phyloP scores from a whole-genome alignment of 2,113 vertebrate genomes.

The Chloebia gouldiae region DNA sequence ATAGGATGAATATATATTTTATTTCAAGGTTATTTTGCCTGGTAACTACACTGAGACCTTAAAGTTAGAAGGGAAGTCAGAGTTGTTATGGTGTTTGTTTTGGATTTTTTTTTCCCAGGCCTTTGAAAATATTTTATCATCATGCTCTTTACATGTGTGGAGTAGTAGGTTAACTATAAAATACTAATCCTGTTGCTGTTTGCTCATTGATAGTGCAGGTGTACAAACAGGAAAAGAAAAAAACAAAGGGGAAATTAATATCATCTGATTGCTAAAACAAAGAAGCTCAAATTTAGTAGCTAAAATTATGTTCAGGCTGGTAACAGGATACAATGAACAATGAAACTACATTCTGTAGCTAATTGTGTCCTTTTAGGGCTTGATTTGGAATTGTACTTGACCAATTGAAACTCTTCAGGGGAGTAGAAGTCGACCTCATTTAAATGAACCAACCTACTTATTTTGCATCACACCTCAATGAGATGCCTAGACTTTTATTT shows the following conservation, averaged over 20 bases:
- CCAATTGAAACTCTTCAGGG: not conserved
- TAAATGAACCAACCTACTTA: not conserved
- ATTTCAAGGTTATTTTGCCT: not conserved
- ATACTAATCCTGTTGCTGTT: not conserved
- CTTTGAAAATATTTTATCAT: not conserved
- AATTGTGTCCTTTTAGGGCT: constrained; percentile 46
- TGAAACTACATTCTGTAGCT: not conserved
- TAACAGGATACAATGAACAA: constrained; percentile 53
- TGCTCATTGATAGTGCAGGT: constrained; percentile 38
- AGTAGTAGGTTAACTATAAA: not conserved
- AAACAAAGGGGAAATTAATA: constrained; percentile 47
- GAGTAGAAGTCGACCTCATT: not conserved
- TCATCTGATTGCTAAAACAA: constrained; percentile 8
- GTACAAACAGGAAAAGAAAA: constrained; percentile 57
- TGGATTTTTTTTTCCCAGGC: not conserved
- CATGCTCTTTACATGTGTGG: not conserved
- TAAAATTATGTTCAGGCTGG: constrained; percentile 36
- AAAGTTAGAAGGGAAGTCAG: not conserved
- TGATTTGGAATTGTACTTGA: not conserved
- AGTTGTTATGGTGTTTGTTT: not conserved
- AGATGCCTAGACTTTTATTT: not conserved
- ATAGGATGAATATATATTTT: not conserved
- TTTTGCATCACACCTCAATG: not conserved
- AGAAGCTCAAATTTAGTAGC: constrained; percentile 18
- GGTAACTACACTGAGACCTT: not conserved